A percentile compares a stretch with the other conserved stretches of the same genome.
phyloP scores from a whole-genome alignment of 2,113 vertebrate species.

The Notothenia rossii region DNA sequence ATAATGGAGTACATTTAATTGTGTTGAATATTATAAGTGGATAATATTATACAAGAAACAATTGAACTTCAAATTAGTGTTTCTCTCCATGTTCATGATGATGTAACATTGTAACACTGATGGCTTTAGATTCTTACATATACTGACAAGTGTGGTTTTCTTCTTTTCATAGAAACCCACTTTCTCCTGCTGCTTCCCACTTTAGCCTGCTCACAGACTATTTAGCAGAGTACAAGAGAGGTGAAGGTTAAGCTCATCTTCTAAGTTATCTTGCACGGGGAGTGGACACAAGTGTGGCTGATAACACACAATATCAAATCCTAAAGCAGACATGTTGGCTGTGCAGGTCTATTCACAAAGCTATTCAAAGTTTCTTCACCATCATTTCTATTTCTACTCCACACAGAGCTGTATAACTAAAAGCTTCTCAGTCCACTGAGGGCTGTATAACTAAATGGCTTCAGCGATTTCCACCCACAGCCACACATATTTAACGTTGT shows the following conservation, averaged over 20 bases:
- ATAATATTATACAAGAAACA: background rate
- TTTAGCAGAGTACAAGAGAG: constrained; percentile 49
- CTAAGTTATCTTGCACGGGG: background rate
- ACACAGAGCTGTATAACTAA: constrained; percentile 32
- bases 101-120: background rate
- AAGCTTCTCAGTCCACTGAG: constrained; percentile 24
- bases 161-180: background rate
- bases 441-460: constrained; percentile 21
- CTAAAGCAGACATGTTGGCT: background rate
- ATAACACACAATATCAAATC: background rate
- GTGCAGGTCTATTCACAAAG: background rate
- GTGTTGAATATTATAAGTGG: background rate
- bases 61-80: too few species aligned
- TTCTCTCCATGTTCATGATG: too few species aligned
- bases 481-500: constrained; percentile 8
- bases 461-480: constrained; percentile 1
- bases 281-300: background rate
- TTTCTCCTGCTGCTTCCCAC: constrained; percentile 12
- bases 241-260: constrained; percentile 24
- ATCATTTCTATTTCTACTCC: background rate
- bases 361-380: background rate
- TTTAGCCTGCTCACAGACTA: constrained; percentile 39
- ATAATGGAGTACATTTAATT: background rate
- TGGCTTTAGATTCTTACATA: constrained; percentile 5
- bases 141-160: constrained; percentile 6